Conservation (phyloP, 2,888 invertebrate genomes). For the Coecobrya sp. region DNA sequence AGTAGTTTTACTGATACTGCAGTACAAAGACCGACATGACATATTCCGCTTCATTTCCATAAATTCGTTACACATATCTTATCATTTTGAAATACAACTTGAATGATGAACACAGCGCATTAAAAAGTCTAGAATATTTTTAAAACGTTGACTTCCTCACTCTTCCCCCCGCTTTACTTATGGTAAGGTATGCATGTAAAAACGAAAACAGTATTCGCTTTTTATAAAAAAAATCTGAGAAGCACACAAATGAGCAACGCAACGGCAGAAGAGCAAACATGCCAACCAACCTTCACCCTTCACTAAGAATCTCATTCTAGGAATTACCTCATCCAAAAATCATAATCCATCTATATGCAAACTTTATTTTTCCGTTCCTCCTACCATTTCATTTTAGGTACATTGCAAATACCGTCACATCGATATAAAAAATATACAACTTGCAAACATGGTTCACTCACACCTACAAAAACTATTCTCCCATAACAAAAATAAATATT, state of each 20-base stretch:
- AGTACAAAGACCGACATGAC: conserved; percentile 78
- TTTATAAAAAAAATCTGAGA: conserved; percentile 29
- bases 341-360: conserved; percentile 66
- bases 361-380: conserved; percentile 28
- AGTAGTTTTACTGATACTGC: conserved; percentile 62
- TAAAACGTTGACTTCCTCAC: conserved; percentile 36
- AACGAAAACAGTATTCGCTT: not conserved
- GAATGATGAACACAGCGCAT: conserved; percentile 71
- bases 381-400: conserved; percentile 27
- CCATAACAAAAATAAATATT: conserved; percentile 14
- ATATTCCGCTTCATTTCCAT: conserved; percentile 80
- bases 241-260: conserved; percentile 16
- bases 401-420: conserved; percentile 28
- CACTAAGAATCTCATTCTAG: conserved; percentile 64
- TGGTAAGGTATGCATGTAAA: conserved; percentile 33
- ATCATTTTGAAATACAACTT: conserved; percentile 80
- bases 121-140: conserved; percentile 67
- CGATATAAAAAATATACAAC: conserved; percentile 32
- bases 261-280: conserved; percentile 67
- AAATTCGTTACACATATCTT: conserved; percentile 81
- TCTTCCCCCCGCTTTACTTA: not conserved
- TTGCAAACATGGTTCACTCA: conserved; percentile 51
- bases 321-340: conserved; percentile 77
- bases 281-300: conserved; percentile 80
- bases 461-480: conserved; percentile 56